phyloP scores from a whole-genome alignment of 1,140 invertebrate genomes.

The Octopus sinensis region DNA sequence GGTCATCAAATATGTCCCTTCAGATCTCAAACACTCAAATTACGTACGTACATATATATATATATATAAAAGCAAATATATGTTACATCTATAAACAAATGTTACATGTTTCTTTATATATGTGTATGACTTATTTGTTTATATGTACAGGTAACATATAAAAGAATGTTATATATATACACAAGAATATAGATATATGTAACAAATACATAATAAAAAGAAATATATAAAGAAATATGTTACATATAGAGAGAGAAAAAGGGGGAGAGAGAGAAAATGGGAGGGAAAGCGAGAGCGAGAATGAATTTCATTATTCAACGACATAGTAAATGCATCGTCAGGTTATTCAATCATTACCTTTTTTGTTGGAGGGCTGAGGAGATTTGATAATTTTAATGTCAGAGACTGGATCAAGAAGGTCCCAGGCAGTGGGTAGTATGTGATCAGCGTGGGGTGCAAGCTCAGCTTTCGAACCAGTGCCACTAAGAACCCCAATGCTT shows the following conservation, averaged over 20 bases:
- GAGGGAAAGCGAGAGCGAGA: background rate
- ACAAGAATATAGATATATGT: no score
- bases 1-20: no score
- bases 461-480: constrained; percentile 38
- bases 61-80: no score
- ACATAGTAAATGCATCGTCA: background rate
- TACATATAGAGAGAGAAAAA: background rate
- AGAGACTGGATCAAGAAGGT: constrained; percentile 28
- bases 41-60: no score
- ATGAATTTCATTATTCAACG: background rate
- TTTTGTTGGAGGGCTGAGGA: background rate
- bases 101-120: no score
- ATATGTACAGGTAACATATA: no score
- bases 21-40: no score
- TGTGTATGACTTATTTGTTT: no score
- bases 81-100: no score
- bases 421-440: constrained; percentile 38
- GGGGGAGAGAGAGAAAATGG: background rate
- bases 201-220: no score
- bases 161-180: no score
- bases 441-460: constrained; percentile 43
- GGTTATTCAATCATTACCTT: background rate
- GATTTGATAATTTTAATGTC: background rate
- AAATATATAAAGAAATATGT: no score
- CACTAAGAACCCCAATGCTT: constrained; percentile 58